Evolutionary conservation across 2,888 invertebrate species (phyloP).

Genomic region (Chromoteleia sp.): DNA sequence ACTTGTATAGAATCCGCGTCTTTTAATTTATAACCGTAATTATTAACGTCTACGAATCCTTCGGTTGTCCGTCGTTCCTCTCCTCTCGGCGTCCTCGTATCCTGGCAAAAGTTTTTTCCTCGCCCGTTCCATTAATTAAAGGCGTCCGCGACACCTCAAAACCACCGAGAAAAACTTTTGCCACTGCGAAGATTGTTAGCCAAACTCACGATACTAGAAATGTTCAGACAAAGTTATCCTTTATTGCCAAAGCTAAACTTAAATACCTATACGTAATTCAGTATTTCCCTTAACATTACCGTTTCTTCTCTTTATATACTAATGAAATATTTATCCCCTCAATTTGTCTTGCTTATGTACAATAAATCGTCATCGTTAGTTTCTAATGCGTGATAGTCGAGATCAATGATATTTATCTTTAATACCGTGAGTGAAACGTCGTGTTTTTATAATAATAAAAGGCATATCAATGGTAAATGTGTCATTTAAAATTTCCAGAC

Average conservation of each 20-base stretch:
- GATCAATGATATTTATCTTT: conserved; percentile 44
- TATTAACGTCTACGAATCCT: conserved; percentile 46
- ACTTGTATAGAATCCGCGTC: conserved; percentile 53
- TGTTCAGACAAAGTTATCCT: conserved; percentile 46
- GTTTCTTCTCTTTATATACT: conserved; percentile 37
- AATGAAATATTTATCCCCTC: conserved; percentile 54
- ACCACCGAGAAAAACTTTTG: conserved; percentile 38
- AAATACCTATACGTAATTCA: conserved; percentile 46
- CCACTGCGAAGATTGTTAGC: conserved; percentile 24
- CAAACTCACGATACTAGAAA: conserved; percentile 55
- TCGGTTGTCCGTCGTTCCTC: conserved; percentile 16
- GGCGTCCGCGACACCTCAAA: not conserved
- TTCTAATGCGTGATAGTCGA: conserved; percentile 45
- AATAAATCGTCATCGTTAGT: conserved; percentile 39
- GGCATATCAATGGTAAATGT: conserved; percentile 66
- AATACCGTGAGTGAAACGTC: conserved; percentile 59
- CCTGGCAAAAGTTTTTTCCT: conserved; percentile 33
- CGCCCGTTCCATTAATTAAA: conserved; percentile 6
- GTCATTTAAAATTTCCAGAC: conserved; percentile 38
- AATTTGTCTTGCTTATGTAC: conserved; percentile 56
- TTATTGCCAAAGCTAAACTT: conserved; percentile 66
- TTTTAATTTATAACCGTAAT: no score
- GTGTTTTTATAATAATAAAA: conserved; percentile 61
- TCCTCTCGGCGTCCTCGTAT: conserved; percentile 5
- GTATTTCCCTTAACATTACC: conserved; percentile 43